Evolutionary conservation across 1,140 invertebrate species (phyloP), one percentile per base, ranked within the genome.

Genomic region (Leguminivora glycinivorella): DNA sequence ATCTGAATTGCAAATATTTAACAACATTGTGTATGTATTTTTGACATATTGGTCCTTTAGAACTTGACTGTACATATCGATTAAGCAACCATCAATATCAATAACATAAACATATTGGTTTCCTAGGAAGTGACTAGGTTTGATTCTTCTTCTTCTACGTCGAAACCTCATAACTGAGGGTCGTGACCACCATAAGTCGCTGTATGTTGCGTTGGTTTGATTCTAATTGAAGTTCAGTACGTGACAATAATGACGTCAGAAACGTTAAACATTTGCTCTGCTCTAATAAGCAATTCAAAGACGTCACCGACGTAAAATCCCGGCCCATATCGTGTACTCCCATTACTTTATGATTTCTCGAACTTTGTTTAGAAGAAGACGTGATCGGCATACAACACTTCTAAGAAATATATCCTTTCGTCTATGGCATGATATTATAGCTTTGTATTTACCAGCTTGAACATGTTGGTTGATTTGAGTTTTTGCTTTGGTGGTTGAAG

Each of bases 361-460:
- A 31, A 60, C 26, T 63, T 63, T 7, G 26, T 63, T 26, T 19
- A 19, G 19, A 29, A 19, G 19, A 29, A 25, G 4, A 60, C 56
- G 56, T 26, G 56, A 60, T 26, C 22, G 22, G 29, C 26, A 63
- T 63, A 63, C 19, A 29, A 31, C 17, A 29, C 7, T 63, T 29
- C 0, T n/a, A 2, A 52, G 56, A 26, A 60, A 60, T 25, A 47
- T 17, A 47, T 5, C n/a, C n/a, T n/a, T n/a, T n/a, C n/a, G n/a
- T n/a, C n/a, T 17, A 19, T 6, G 17, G 17, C 9, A 10, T 4
- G 5, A 3, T 6, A 43, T 56, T 12, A 9, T 6, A 67, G 26
- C 12, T 52, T 19, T 34, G 43, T 67, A 74, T 72, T 83, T 82
- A 89, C 87, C 86, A 86, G 85, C 69, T 88, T 89, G 80, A 81